These are phyloP conservation scores for Leuciscus waleckii DNA, from an alignment of 2,797 vertebrate species.

Conservation along the genomic window DNA sequence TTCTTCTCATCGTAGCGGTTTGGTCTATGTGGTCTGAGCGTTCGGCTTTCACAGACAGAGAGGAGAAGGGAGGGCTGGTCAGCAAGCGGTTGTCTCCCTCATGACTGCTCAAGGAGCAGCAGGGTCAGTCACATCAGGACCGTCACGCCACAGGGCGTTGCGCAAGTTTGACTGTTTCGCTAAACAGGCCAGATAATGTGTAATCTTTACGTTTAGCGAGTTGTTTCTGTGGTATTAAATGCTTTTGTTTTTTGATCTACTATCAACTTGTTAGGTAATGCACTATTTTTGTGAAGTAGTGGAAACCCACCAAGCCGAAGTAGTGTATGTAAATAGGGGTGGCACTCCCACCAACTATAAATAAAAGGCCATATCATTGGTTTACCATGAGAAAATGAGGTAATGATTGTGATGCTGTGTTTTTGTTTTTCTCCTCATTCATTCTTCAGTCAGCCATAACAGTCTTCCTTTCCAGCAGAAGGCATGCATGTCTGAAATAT, in stretches of 20 bases:
- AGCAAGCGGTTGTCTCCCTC: constrained; percentile 40
- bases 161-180: neutral
- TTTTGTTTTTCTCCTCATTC: constrained; percentile 5
- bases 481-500: constrained; percentile 75
- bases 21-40: constrained; percentile 65
- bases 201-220: neutral
- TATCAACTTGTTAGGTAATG: constrained; percentile 74
- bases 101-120: constrained; percentile 70
- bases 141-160: constrained; percentile 9
- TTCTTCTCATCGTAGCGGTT: constrained; percentile 52
- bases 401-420: constrained; percentile 66
- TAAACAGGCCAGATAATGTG: neutral
- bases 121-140: constrained; percentile 68
- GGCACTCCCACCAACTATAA: constrained; percentile 73
- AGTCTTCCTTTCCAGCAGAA: constrained; percentile 54
- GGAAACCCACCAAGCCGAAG: constrained; percentile 84
- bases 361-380: constrained; percentile 76
- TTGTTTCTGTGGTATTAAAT: constrained; percentile 1
- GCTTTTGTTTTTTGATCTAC: constrained; percentile 1
- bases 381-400: constrained; percentile 63
- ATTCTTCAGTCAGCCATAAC: neutral
- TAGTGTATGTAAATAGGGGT: constrained; percentile 83
- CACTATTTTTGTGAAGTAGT: constrained; percentile 78
- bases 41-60: constrained; percentile 64
- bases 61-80: constrained; percentile 47